Evolutionary conservation across 2,888 invertebrate genomes (phyloP).

Genomic region (Chloroclystis v-ata): DNA sequence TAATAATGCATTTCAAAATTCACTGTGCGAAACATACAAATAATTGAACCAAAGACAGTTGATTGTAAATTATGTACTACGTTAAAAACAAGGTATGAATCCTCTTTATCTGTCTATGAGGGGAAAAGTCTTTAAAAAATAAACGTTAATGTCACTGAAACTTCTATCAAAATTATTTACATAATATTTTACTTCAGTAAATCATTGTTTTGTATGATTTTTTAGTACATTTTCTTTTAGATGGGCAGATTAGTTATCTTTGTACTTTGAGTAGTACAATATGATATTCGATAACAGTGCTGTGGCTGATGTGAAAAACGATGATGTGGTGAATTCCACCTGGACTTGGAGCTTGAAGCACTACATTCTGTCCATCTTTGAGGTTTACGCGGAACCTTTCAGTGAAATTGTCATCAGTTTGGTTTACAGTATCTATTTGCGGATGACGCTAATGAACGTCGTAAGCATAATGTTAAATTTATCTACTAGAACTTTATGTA

Average conservation of each 20-base stretch:
- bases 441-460: conserved; percentile 48
- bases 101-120: conserved; percentile 8
- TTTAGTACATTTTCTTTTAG: conserved; percentile 30
- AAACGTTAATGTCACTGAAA: conserved; percentile 18
- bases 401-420: conserved; percentile 42
- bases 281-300: conserved; percentile 16
- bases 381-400: conserved; percentile 43
- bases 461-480: conserved; percentile 31
- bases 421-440: conserved; percentile 43
- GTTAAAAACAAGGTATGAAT: background rate
- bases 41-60: too few relatives aligned
- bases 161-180: conserved; percentile 22
- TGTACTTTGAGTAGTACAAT: conserved; percentile 2
- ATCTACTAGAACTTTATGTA: too few relatives aligned
- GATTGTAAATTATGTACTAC: too few relatives aligned
- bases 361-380: conserved; percentile 37
- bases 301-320: conserved; percentile 23
- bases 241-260: conserved; percentile 38
- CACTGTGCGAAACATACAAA: too few relatives aligned
- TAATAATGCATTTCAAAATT: too few relatives aligned
- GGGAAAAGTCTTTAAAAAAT: conserved; percentile 7
- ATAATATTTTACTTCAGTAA: conserved; percentile 1
- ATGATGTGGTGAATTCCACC: conserved; percentile 29
- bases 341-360: conserved; percentile 31
- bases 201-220: too few relatives aligned